Conservation (phyloP, 2,888 invertebrate genomes). For the Thumatha senex region DNA sequence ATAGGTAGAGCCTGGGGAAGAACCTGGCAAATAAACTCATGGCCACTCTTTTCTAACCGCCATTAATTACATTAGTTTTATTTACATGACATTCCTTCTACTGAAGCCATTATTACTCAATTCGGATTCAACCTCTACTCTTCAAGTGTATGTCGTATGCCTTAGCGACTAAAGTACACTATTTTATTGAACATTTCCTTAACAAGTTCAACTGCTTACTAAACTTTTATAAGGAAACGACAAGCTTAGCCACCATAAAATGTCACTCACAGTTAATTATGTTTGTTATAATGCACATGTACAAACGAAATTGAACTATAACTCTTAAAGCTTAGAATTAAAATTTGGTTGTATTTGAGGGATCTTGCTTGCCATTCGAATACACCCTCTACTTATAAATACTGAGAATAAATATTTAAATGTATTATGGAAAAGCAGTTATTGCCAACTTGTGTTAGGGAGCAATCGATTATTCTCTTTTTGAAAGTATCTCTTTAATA, state of each 20-base stretch:
- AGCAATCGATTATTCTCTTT: slow-evolving; percentile 13
- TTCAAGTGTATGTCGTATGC: neutral
- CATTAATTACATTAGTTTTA: no score
- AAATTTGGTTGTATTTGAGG: slow-evolving; percentile 12
- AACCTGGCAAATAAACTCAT: no score
- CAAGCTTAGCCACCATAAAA: slow-evolving; percentile 45
- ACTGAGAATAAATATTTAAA: slow-evolving; percentile 25
- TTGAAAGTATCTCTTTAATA: slow-evolving; percentile 10
- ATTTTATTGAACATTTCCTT: slow-evolving; percentile 31
- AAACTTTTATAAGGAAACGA: slow-evolving; percentile 46
- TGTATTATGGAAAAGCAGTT: slow-evolving; percentile 21
- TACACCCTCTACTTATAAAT: slow-evolving; percentile 26
- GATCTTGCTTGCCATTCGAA: slow-evolving; percentile 15
- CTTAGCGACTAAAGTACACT: slow-evolving; percentile 10
- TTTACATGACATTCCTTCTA: neutral
- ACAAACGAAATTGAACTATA: slow-evolving; percentile 20
- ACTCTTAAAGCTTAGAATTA: slow-evolving; percentile 10
- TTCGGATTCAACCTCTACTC: neutral
- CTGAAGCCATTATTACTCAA: neutral
- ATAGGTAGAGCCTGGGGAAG: no score
- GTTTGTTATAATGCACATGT: slow-evolving; percentile 33
- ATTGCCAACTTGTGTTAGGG: slow-evolving; percentile 13
- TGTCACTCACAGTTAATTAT: slow-evolving; percentile 54
- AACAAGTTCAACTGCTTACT: slow-evolving; percentile 19
- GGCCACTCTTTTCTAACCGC: no score